phyloP scores from a whole-genome alignment of 2,888 invertebrate genomes.

The Tenthredo notha region DNA sequence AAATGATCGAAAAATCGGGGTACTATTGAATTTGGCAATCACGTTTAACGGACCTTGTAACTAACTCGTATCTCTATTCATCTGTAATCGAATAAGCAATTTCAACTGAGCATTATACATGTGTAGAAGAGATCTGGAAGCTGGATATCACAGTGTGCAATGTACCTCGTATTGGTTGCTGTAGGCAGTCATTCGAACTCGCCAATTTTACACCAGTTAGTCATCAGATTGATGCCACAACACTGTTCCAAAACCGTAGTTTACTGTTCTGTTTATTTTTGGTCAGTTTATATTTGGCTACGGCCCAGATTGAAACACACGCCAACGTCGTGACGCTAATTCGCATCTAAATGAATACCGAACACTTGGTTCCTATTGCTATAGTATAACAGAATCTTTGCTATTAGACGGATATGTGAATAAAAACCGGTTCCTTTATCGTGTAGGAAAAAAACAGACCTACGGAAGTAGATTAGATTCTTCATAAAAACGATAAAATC shows the following conservation, averaged over 20 bases:
- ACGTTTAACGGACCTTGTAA: slow-evolving; percentile 5
- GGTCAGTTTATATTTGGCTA: slow-evolving; percentile 33
- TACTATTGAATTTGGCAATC: background rate
- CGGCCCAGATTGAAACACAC: slow-evolving; percentile 36
- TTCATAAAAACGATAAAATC: background rate
- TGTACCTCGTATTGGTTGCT: background rate
- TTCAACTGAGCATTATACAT: background rate
- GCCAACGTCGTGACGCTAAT: slow-evolving; percentile 19
- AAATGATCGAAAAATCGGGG: background rate
- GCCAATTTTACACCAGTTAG: slow-evolving; percentile 47
- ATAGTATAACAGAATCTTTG: background rate
- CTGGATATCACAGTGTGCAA: background rate
- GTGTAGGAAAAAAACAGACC: background rate
- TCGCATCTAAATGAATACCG: background rate
- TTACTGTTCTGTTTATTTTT: slow-evolving; percentile 40
- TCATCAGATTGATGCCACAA: slow-evolving; percentile 43
- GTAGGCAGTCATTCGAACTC: slow-evolving; percentile 20
- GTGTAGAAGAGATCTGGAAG: background rate
- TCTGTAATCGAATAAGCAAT: slow-evolving; percentile 1
- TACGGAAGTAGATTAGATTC: background rate
- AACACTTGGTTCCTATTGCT: background rate
- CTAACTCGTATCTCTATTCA: slow-evolving; percentile 1
- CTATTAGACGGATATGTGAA: background rate
- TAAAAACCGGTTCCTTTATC: background rate
- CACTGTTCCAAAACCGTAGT: slow-evolving; percentile 35